A percentile compares a stretch with the other conserved stretches of the same genome.
These are phyloP conservation scores for Mus musculus DNA, from an alignment of 2,113 vertebrate species.

Conservation along the genomic window GRCm39 chr6:89523501-89524000, in stretches of 20 bases:
- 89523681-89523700: neutral
- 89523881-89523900: neutral
- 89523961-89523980: neutral
- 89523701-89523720: neutral
- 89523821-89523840: constrained; percentile 13
- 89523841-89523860: neutral
- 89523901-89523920: neutral
- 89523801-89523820: neutral
- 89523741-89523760: too few relatives aligned
- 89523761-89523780: too few relatives aligned
- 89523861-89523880: neutral
- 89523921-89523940: neutral
- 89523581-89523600: neutral
- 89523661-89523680: neutral
- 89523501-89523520: neutral
- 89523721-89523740: neutral
- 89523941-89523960: neutral
- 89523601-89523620: neutral
- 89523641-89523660: neutral
- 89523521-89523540: neutral
- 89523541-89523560: neutral
- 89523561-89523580: neutral
- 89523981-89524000: neutral
- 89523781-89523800: neutral
- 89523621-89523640: neutral